Base-by-base conservation (phyloP, 2,797 vertebrate genomes). In the Paguma larvata region DNA sequence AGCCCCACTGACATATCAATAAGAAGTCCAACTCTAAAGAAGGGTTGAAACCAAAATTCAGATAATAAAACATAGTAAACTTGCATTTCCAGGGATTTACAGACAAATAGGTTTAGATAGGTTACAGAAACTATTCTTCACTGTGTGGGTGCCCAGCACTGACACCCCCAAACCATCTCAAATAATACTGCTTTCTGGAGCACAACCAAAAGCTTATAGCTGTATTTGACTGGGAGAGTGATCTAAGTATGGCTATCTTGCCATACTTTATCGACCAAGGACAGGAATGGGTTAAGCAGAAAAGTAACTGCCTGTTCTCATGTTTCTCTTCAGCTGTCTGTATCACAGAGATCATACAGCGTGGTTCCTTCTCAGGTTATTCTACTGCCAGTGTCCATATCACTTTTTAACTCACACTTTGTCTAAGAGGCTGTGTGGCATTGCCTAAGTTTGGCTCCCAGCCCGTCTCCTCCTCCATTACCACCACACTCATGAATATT, bases 21-120 rank as follows among this genome's bases (percentile, higher is more conserved):
- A 48, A 6, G 87, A 89, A 68, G 32, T 59, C 27, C 32, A 94
- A 73, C 94, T 94, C 46, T 95, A 73, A 95, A 97, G 79, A 87
- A 78, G 15, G 46, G 21, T 72, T 68, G 18, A 65, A 84, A 59
- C 9, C 7, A 87, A 97, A 75, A 94, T 92, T 92, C 59, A 90
- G 87, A 73, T 62, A 88, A 89, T 68, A 5, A 79, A 94, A 80
- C 27, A 44, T 25, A 82, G 15, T 73, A 73, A 83, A 34, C 78
- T 91, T 90, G 10, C n/a, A 82, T 97, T 92, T 93, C 48, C 27
- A 59, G 68, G 51, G 34, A 85, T 27, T 70, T 59, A 75, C n/a
- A 79, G 16, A 62, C 85, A 46, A 8, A 84, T 56, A 46, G 19
- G 53, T 95, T 89, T 83, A 90, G 44, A 67, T 62, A 56, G 65